These are phyloP conservation scores for Lithophane semibrunnea DNA, from an alignment of 2,888 invertebrate genomes.

Conservation along the genomic window DNA sequence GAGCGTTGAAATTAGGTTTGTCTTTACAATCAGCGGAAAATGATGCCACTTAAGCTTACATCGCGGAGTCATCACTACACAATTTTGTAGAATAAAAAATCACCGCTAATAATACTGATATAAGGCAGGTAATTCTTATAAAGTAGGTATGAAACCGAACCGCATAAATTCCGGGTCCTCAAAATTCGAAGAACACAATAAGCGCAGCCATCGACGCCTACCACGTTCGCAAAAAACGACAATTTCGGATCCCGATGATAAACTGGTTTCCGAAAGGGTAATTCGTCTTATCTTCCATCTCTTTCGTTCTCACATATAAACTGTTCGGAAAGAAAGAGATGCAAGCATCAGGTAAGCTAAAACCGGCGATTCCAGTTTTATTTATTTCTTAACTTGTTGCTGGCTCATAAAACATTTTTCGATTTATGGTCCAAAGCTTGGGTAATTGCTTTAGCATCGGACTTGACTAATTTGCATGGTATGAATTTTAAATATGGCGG, in stretches of 20 bases:
- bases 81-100: conserved; percentile 44
- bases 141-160: conserved; percentile 64
- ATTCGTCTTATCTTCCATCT: conserved; percentile 79
- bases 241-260: conserved; percentile 81
- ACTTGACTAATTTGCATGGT: conserved; percentile 83
- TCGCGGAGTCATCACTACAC: conserved; percentile 8
- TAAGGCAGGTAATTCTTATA: conserved; percentile 49
- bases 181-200: conserved; percentile 82
- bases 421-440: conserved; percentile 80
- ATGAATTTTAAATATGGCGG: conserved; percentile 82
- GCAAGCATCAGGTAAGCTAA: conserved; percentile 66
- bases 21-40: conserved; percentile 5
- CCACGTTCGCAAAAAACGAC: conserved; percentile 80
- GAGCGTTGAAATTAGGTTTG: conserved; percentile 10
- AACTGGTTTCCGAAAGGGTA: conserved; percentile 86
- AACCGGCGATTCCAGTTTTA: conserved; percentile 83
- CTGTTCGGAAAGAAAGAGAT: conserved; percentile 68
- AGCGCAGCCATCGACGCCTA: conserved; percentile 85
- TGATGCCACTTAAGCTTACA: not conserved
- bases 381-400: conserved; percentile 89
- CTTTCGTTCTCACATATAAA: conserved; percentile 60
- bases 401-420: conserved; percentile 85
- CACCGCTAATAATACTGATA: conserved; percentile 51
- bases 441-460: conserved; percentile 80
- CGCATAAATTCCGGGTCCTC: conserved; percentile 69